Base-by-base conservation (phyloP, 2,113 vertebrate species). In the Gopherus flavomarginatus region DNA sequence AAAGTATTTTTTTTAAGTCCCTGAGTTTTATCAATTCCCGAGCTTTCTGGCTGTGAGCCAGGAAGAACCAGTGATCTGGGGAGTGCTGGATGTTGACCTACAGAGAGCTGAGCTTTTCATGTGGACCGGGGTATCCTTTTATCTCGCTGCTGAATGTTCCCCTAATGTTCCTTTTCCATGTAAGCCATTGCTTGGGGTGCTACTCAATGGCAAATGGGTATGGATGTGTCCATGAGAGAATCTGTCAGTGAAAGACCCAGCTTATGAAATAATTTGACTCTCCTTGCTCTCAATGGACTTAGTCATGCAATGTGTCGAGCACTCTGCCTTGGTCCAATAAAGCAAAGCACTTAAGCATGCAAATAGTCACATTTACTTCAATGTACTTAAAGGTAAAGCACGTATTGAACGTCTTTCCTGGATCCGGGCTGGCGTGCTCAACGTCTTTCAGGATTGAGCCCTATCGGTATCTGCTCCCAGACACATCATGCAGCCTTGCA, bases 251-350 rank as follows among this genome's bases (percentile, higher is more conserved):
- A 84, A 85, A 12, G 88, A 59, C 77, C 69, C 59, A 0, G 3
- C 62, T 54, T 81, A 89, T 85, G 72, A 5, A 53, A 10, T 62
- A 31, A 1, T 75, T 78, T 78, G 75, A 29, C 42, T 77, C 22
- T 78, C 69, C n/a, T 22, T 22, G 69, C n/a, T 42, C 38, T 38
- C 69, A 59, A 56, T 16, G 86, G 14, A 78, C 65, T 87, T 85
- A 31, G 19, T 11, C 77, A 1, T 3, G 49, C 44, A 14, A 19
- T 26, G 26, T 5, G 7, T 86, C 88, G 12, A 85, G 93, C 75
- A 47, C 85, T 87, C 14, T 11, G 53, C 2, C 86, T 86, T 82
- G 94, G 92, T 78, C 90, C 91, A 83, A 38, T 65, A 54, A 87
- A 94, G 86, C 79, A 57, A 88, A 94, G 86, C 75, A 47, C 85